Percentiles rank a stretch among this genome's conserved stretches.
These are phyloP conservation scores for Lepidocyrtoides sp. DNA, from an alignment of 2,888 invertebrate species.

Conservation along the genomic window DNA sequence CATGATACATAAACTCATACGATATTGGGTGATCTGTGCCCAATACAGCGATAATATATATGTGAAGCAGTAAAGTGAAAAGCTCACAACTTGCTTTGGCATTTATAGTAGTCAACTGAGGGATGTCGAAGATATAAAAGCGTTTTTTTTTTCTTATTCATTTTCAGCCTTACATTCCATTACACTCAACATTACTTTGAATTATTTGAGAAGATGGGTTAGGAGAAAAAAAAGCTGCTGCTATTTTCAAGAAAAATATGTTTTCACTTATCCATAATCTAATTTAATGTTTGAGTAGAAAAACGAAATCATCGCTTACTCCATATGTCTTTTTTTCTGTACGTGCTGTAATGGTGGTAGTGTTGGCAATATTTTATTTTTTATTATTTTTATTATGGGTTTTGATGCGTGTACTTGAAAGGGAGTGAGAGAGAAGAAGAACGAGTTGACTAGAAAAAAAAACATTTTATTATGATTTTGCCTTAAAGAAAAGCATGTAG, in stretches of 20 bases:
- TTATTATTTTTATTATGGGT: no score
- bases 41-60: no score
- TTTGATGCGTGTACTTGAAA: conserved; percentile 16
- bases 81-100: neutral
- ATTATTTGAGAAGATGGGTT: neutral
- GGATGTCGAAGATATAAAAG: neutral
- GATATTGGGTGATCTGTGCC: neutral
- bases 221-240: neutral
- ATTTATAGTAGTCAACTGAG: neutral
- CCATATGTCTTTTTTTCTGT: neutral
- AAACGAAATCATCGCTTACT: neutral
- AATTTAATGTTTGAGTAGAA: conserved; percentile 2
- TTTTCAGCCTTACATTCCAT: neutral
- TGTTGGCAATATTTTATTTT: conserved; percentile 39
- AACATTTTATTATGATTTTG: conserved; percentile 36
- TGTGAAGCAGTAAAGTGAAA: neutral
- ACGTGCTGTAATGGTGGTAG: neutral
- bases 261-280: conserved; percentile 31
- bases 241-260: neutral
- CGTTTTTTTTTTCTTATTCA: no score
- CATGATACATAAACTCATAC: conserved; percentile 2
- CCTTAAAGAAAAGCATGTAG: conserved; percentile 15
- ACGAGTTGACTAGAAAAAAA: neutral
- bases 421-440: neutral
- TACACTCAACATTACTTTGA: neutral